Evolutionary conservation across 2,888 invertebrate genomes (phyloP).

Genomic region (Elegia similella): DNA sequence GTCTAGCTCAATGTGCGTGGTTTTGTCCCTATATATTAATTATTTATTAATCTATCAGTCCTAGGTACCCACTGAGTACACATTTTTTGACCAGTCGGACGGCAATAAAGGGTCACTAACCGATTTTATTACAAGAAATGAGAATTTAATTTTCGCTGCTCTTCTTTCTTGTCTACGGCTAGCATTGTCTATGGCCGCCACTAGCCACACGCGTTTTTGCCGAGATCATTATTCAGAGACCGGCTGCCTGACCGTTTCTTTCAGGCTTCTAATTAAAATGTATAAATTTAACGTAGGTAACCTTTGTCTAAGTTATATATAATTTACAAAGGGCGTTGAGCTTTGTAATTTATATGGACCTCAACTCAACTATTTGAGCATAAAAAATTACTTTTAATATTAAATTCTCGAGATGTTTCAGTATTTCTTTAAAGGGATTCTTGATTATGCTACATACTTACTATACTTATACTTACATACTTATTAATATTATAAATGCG

Average conservation of each 20-base stretch:
- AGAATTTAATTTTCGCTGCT: too few species aligned
- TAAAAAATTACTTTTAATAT: not conserved
- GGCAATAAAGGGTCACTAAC: too few species aligned
- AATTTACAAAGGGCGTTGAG: too few species aligned
- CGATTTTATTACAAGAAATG: too few species aligned
- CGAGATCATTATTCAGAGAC: conserved; percentile 5
- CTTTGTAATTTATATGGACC: not conserved
- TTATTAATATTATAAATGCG: too few species aligned
- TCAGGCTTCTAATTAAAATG: conserved; percentile 5
- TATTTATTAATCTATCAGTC: too few species aligned
- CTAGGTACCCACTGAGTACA: too few species aligned
- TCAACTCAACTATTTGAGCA: not conserved
- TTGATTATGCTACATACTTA: too few species aligned
- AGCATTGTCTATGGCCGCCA: not conserved
- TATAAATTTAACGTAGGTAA: not conserved
- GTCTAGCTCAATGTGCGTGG: too few species aligned
- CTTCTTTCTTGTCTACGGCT: not conserved
- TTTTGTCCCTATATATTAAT: too few species aligned
- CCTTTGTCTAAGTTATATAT: not conserved
- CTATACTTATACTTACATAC: too few species aligned
- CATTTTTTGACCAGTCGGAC: too few species aligned
- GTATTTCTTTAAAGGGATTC: not conserved
- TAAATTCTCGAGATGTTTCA: not conserved
- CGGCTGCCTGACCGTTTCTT: conserved; percentile 1
- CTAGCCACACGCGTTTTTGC: not conserved